A percentile compares a stretch with the other conserved stretches of the same genome.
Evolutionary conservation across 2,797 vertebrate genomes (phyloP).

Genomic region (Typhlichthys eigenmanni): DNA sequence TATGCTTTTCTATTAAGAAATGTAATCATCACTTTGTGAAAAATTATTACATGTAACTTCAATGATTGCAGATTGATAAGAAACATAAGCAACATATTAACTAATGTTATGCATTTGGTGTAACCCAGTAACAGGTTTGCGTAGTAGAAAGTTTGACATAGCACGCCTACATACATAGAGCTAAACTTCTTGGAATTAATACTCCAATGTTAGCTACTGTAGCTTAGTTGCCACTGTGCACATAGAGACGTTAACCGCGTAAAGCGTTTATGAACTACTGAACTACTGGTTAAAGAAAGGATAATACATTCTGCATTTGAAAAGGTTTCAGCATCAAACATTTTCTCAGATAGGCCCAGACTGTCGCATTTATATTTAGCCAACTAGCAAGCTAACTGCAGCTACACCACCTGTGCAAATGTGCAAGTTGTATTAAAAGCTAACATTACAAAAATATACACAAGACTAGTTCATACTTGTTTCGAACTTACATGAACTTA

Average conservation of each 20-base stretch:
- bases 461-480: too few species aligned
- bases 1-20: not conserved
- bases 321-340: not conserved
- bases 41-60: too few species aligned
- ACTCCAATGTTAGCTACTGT: slow-evolving; percentile 6
- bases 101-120: too few species aligned
- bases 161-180: slow-evolving; percentile 31
- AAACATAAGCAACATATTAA: too few species aligned
- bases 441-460: slow-evolving; percentile 4
- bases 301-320: not conserved
- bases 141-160: slow-evolving; percentile 18
- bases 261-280: not conserved
- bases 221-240: not conserved
- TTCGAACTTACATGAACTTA: not conserved
- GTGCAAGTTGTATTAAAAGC: slow-evolving; percentile 48
- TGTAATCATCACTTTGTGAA: too few species aligned
- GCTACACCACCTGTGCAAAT: slow-evolving; percentile 59
- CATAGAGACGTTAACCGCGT: not conserved
- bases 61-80: too few species aligned
- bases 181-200: slow-evolving; percentile 35
- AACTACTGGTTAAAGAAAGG: not conserved
- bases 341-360: slow-evolving; percentile 29
- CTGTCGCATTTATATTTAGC: slow-evolving; percentile 51
- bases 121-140: not conserved
- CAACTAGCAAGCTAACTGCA: slow-evolving; percentile 42